These are phyloP conservation scores for Propsilocerus akamusi DNA, from an alignment of 1,140 invertebrate genomes.

Conservation along the genomic window DNA sequence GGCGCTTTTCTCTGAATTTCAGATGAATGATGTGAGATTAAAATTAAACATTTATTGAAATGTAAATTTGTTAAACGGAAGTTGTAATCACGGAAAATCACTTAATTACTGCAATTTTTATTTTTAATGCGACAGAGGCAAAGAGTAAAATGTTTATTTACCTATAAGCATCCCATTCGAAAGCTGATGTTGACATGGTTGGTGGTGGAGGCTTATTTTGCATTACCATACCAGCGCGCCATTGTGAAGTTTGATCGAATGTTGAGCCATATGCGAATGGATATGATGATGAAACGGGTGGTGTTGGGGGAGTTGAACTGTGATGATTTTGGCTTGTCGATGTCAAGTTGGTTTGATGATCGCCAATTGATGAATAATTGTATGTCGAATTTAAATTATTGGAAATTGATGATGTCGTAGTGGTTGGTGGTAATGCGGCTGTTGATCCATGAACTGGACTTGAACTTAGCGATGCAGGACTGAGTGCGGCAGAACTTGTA, in stretches of 20 bases:
- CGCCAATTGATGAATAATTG: not conserved
- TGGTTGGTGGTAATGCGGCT: not conserved
- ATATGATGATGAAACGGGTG: not conserved
- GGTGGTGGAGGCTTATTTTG: not conserved
- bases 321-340: not conserved
- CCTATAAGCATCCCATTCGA: constrained; percentile 8
- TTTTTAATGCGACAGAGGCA: not conserved
- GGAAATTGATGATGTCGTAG: not conserved
- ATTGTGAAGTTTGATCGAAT: not conserved
- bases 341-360: not conserved
- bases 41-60: too few species aligned
- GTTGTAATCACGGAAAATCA: not conserved
- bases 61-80: not conserved
- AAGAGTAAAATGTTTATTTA: not conserved
- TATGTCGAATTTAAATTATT: not conserved
- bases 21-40: too few species aligned
- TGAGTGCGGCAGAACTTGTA: not conserved
- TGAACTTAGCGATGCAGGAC: not conserved
- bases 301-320: not conserved
- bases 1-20: too few species aligned
- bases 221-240: not conserved
- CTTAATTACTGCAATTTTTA: not conserved
- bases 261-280: not conserved
- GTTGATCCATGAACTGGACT: constrained; percentile 6
- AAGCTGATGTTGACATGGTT: not conserved